Percentiles rank a stretch among this genome's conserved stretches.
These are phyloP conservation scores for Trematomus bernacchii DNA, from an alignment of 2,797 vertebrate genomes.

Conservation along the genomic window DNA sequence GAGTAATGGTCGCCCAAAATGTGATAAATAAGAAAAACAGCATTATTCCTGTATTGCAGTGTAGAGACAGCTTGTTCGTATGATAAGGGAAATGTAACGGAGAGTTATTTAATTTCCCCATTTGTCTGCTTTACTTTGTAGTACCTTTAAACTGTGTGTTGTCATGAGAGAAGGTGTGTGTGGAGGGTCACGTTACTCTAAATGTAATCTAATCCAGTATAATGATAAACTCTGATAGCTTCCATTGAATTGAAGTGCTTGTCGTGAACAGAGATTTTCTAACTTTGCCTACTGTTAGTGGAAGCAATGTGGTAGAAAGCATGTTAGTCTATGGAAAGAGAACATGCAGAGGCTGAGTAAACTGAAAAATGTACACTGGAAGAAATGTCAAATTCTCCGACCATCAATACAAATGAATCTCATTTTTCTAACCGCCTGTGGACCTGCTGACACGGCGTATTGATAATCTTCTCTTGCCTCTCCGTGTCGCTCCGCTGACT, in stretches of 20 bases:
- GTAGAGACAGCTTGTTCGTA: background rate
- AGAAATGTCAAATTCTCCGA: background rate
- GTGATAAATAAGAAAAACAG: background rate
- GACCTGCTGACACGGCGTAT: background rate
- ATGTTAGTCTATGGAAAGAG: background rate
- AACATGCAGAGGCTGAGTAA: background rate
- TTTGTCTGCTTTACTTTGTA: background rate
- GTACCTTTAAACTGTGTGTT: no score
- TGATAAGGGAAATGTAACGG: background rate
- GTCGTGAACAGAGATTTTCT: no score
- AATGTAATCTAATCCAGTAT: background rate
- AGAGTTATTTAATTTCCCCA: background rate
- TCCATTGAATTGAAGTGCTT: no score
- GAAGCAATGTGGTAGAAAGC: no score
- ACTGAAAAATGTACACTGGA: slow-evolving; percentile 12
- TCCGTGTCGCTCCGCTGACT: background rate
- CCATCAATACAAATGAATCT: background rate
- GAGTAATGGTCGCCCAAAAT: background rate
- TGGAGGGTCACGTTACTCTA: background rate
- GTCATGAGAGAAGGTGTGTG: no score
- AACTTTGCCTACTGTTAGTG: no score
- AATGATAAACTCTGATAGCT: background rate
- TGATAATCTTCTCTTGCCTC: background rate
- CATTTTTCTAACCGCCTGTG: slow-evolving; percentile 9
- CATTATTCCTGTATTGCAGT: background rate